These are phyloP conservation scores for Pogonomyrmex californicus DNA, from an alignment of 1,140 invertebrate genomes.

Conservation along the genomic window DNA sequence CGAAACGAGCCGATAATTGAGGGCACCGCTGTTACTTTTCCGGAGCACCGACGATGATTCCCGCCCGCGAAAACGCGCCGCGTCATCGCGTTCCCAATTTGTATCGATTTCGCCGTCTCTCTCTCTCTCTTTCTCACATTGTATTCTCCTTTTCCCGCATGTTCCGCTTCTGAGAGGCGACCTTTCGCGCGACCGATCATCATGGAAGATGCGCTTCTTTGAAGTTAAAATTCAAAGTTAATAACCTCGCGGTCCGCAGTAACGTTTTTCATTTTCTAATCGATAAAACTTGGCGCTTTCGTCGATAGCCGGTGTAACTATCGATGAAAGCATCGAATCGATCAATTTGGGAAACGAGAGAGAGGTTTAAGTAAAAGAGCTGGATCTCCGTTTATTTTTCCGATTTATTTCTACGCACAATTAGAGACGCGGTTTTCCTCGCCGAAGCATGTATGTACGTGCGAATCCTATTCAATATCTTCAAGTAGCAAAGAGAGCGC, in stretches of 20 bases:
- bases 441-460: not conserved
- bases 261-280: not conserved
- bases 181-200: not conserved
- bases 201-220: conserved; percentile 15
- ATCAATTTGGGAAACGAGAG: not conserved
- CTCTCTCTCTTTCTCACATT: conserved; percentile 31
- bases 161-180: not conserved
- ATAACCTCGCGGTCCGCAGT: not conserved
- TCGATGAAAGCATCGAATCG: not conserved
- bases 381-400: no score
- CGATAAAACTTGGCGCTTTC: not conserved
- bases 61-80: conserved; percentile 73
- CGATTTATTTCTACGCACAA: conserved; percentile 27
- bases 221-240: not conserved
- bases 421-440: conserved; percentile 8
- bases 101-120: conserved; percentile 79
- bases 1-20: conserved; percentile 81
- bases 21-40: conserved; percentile 80
- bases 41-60: conserved; percentile 41
- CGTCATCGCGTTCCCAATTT: conserved; percentile 83
- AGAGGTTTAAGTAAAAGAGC: not conserved
- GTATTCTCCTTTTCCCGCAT: not conserved
- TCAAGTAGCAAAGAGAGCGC: conserved; percentile 20
- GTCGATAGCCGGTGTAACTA: not conserved
- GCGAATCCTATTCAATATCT: conserved; percentile 44